Base-by-base conservation (phyloP, 2,888 invertebrate genomes). In the Rhorus exstirpatorius region DNA sequence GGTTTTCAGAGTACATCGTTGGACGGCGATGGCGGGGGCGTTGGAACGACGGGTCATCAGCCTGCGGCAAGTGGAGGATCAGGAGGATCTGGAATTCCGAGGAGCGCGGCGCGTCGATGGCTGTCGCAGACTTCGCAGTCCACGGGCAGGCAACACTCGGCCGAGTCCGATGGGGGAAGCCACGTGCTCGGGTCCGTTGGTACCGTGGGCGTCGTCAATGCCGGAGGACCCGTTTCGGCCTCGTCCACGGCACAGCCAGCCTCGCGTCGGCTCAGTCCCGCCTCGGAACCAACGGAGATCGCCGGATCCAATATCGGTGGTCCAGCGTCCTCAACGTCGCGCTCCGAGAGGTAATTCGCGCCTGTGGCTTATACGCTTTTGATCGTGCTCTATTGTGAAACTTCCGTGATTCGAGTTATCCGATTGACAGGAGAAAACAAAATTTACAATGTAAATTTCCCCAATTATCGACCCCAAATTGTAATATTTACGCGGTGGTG, bases 191-290 rank as follows among this genome's bases (percentile, higher is more conserved):
- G 86, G 79, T 88, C 89, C 78, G 90, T 88, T 87, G 91, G 88
- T 75, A 84, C 85, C 80, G 90, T 88, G 89, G 93, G 90, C 88
- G 89, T 84, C 80, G 75, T 85, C 86, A 92, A 86, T 92, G 90
- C 89, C 68, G 93, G 92, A 88, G 94, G 93, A 91, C 92, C 93
- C 85, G 91, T 91, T 90, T 90, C 89, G 86, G 85, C 88, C 82
- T 88, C 90, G 87, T 87, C 91, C 86, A 86, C 90, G 79, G 91
- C 88, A 81, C 87, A 90, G 81, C 89, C 90, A 76, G 89, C 90
- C 71, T 61, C 75, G 1, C 90, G 92, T 55, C 91, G 93, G 86
- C 90, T 93, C 92, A 94, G 94, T 93, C 93, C 94, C 82, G 93
- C 92, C 87, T 90, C 93, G 89, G 93, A 93, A 88, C 88, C 92